Percentiles rank a stretch among this genome's conserved stretches.
Conservation (phyloP, 1,140 invertebrate genomes). For the fruit fly (Drosophila melanogaster) region Release_6_plus_ISO1_MT NT_033777.3:22820001-22820500, state of each 20-base stretch:
- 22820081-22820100: slow-evolving; percentile 82
- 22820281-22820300: slow-evolving; percentile 51
- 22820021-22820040: slow-evolving; percentile 48
- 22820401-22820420: slow-evolving; percentile 39
- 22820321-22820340: slow-evolving; percentile 31
- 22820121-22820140: neutral
- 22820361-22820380: slow-evolving; percentile 40
- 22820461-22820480: slow-evolving; percentile 34
- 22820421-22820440: slow-evolving; percentile 1
- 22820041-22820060: slow-evolving; percentile 53
- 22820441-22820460: slow-evolving; percentile 4
- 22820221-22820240: slow-evolving; percentile 79
- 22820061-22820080: slow-evolving; percentile 77
- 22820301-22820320: slow-evolving; percentile 44
- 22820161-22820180: slow-evolving; percentile 66
- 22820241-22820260: slow-evolving; percentile 61
- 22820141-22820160: slow-evolving; percentile 67
- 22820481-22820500: slow-evolving; percentile 25
- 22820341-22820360: slow-evolving; percentile 39
- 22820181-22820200: slow-evolving; percentile 36
- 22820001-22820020: slow-evolving; percentile 48
- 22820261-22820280: slow-evolving; percentile 67
- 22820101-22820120: slow-evolving; percentile 76
- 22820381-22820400: slow-evolving; percentile 36
- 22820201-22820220: slow-evolving; percentile 30